These are phyloP conservation scores for Xiphias gladius DNA, from an alignment of 2,113 vertebrate species.

Conservation along the genomic window DNA sequence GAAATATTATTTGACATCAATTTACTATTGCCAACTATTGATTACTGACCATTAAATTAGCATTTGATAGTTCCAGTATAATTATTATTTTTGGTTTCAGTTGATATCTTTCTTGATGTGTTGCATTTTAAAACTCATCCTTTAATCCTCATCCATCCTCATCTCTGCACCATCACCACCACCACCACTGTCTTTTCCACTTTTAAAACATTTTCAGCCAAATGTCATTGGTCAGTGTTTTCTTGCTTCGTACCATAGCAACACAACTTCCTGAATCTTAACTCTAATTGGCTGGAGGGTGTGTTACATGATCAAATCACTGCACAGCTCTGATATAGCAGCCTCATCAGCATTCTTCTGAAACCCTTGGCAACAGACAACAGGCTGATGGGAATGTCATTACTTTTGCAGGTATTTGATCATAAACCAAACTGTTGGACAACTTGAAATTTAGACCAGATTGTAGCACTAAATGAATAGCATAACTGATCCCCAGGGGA, in stretches of 20 bases:
- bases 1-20: no score
- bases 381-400: not conserved
- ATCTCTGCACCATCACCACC: not conserved
- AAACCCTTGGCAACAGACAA: no score
- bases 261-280: constrained; percentile 19
- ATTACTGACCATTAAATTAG: no score
- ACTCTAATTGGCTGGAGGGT: constrained; percentile 5
- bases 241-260: not conserved
- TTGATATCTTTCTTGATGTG: not conserved
- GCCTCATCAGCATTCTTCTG: constrained; percentile 1
- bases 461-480: not conserved
- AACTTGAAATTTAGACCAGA: not conserved
- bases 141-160: not conserved
- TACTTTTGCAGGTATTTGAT: not conserved
- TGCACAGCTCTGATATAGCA: not conserved
- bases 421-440: not conserved
- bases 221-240: not conserved
- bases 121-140: not conserved
- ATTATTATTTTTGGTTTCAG: not conserved
- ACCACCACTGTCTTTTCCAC: not conserved
- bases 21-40: not conserved
- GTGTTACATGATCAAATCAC: not conserved
- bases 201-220: not conserved
- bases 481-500: not conserved
- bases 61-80: not conserved